A percentile compares a stretch with the other conserved stretches of the same genome.
Conservation (phyloP, 30 jellyfish, hydroid and myxozoan genomes). For the Nemopilema nomurai region DNA sequence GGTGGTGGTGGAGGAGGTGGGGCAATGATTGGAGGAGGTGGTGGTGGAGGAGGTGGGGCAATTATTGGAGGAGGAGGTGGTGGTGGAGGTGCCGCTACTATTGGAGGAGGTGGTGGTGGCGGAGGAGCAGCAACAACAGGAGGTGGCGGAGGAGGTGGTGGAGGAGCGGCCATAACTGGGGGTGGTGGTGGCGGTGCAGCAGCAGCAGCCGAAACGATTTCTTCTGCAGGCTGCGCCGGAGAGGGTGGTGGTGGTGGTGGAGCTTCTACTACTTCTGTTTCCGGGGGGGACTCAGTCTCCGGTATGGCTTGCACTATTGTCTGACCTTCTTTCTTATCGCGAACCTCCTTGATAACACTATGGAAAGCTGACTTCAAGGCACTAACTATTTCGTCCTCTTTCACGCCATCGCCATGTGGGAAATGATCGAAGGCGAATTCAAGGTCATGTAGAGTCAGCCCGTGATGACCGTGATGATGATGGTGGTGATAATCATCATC, state of each 20-base stretch:
- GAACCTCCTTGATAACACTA: conserved; percentile 53
- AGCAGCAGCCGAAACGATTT: conserved; percentile 5
- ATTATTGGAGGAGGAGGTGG: conserved; percentile 56
- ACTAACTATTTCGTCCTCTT: conserved; percentile 37
- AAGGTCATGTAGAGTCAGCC: conserved; percentile 33
- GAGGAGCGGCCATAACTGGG: conserved; percentile 52
- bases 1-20: conserved; percentile 71
- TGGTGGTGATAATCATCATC: conserved; percentile 22
- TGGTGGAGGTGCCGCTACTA: conserved; percentile 52
- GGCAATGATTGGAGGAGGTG: conserved; percentile 54
- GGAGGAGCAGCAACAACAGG: conserved; percentile 40
- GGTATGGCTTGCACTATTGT: conserved; percentile 40
- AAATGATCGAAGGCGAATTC: conserved; percentile 49
- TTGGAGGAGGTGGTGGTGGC: conserved; percentile 40
- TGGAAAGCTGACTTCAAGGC: conserved; percentile 54
- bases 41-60: conserved; percentile 64
- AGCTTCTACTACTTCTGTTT: conserved; percentile 26
- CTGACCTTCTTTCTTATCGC: neutral
- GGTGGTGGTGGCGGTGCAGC: conserved; percentile 82
- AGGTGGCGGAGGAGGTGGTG: conserved; percentile 70
- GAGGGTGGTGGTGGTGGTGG: conserved; percentile 74
- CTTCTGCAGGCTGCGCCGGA: conserved; percentile 11
- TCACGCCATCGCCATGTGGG: conserved; percentile 33
- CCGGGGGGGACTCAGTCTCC: conserved; percentile 24
- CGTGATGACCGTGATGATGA: conserved; percentile 25